Percentiles rank a stretch among this genome's conserved stretches.
Conservation (phyloP, 2,797 vertebrate species). For the Myioborus miniatus region DNA sequence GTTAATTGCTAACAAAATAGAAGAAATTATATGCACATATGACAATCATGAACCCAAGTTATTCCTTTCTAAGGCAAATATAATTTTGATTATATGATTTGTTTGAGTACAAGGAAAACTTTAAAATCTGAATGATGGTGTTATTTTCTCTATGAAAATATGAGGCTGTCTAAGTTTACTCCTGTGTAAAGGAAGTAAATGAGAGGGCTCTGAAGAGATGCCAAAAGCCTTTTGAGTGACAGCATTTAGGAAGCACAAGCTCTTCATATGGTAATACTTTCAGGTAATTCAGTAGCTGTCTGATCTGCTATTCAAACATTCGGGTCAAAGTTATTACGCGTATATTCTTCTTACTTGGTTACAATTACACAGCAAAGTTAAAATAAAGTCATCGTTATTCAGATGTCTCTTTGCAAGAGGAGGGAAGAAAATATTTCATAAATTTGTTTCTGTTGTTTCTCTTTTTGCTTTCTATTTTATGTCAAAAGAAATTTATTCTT, state of each 20-base stretch:
- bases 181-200: not conserved
- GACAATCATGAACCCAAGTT: slow-evolving; percentile 16
- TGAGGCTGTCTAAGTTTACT: not conserved
- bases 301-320: not conserved
- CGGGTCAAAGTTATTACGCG: not conserved
- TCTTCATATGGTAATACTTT: slow-evolving; percentile 21
- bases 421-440: not conserved
- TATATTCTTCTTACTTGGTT: not conserved
- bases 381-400: not conserved
- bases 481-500: not conserved
- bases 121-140: slow-evolving; percentile 58
- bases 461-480: not conserved
- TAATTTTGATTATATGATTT: slow-evolving; percentile 11
- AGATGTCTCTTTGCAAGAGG: not conserved
- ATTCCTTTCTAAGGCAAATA: not conserved
- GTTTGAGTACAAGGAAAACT: slow-evolving; percentile 39
- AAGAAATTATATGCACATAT: not conserved
- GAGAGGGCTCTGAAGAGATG: not conserved
- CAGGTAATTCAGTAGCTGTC: not conserved
- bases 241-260: slow-evolving; percentile 30
- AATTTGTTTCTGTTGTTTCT: not conserved
- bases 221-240: slow-evolving; percentile 44
- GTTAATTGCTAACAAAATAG: not conserved
- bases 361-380: not conserved
- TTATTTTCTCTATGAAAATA: slow-evolving; percentile 34